Evolutionary conservation across 1,140 invertebrate species (phyloP).

Genomic region (Oryctes rhinoceros): DNA sequence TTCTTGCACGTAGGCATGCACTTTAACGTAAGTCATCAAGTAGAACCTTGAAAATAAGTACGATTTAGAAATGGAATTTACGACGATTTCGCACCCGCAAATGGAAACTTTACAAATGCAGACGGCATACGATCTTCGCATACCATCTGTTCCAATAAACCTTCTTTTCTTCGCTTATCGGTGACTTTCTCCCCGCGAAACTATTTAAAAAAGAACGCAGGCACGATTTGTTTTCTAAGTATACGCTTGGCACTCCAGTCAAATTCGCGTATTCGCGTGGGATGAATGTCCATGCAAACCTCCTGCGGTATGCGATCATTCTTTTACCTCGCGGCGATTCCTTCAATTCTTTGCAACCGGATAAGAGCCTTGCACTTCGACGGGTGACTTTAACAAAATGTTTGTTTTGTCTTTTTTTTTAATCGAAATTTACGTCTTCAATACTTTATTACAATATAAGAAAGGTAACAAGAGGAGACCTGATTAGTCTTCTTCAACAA

Average conservation of each 20-base stretch:
- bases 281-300: background rate
- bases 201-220: background rate
- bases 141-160: constrained; percentile 29
- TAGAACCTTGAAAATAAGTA: too few species aligned
- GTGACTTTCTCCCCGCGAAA: background rate
- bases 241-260: background rate
- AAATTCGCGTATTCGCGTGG: background rate
- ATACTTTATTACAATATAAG: too few species aligned
- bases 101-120: background rate
- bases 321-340: background rate
- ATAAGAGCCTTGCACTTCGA: too few species aligned
- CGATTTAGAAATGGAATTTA: background rate
- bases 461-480: too few species aligned
- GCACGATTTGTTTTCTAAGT: constrained; percentile 18
- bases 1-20: too few species aligned
- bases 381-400: too few species aligned
- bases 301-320: background rate
- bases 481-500: too few species aligned
- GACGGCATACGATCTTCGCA: constrained; percentile 3
- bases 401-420: too few species aligned
- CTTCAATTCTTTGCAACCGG: too few species aligned
- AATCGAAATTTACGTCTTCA: too few species aligned
- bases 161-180: background rate
- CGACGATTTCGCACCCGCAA: background rate
- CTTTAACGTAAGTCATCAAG: too few species aligned